A percentile compares a stretch with the other conserved stretches of the same genome.
Conservation (phyloP, 2,113 vertebrate species). For the Cyphomyrus discorhynchus region DNA sequence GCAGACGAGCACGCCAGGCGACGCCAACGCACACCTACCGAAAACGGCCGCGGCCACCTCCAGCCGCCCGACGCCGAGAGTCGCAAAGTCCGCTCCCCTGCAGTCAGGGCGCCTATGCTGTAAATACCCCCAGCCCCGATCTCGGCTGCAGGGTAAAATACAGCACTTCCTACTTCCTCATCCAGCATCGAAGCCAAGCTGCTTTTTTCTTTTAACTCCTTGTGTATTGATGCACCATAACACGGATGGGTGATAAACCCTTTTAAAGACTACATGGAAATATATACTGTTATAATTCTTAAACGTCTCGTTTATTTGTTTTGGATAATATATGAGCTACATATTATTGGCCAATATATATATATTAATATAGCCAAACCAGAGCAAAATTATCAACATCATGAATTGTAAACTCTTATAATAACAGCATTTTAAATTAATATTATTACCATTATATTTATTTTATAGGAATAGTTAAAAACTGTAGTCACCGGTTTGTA, state of each 20-base stretch:
- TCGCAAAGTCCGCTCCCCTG: not conserved
- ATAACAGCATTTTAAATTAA: not conserved
- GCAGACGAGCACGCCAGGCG: slow-evolving; percentile 19
- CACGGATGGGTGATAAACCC: not conserved
- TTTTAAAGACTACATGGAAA: not conserved
- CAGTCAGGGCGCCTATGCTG: not conserved
- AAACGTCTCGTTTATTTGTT: not conserved
- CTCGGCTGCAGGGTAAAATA: not conserved
- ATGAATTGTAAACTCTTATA: not conserved
- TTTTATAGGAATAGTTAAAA: not conserved
- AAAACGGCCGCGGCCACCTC: not conserved
- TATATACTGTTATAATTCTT: not conserved
- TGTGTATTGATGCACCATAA: slow-evolving; percentile 2
- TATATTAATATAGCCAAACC: not conserved
- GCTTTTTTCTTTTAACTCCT: slow-evolving; percentile 17
- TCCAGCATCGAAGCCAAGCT: slow-evolving; percentile 2
- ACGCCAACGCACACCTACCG: slow-evolving; percentile 17
- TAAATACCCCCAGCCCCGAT: not conserved
- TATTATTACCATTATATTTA: not conserved
- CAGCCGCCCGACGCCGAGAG: not conserved
- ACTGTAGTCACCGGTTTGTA: not conserved
- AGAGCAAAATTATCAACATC: not conserved
- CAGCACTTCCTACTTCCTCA: slow-evolving; percentile 21
- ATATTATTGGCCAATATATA: not conserved
- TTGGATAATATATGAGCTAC: not conserved